Evolutionary conservation across 2,888 invertebrate species (phyloP).

Genomic region (Tipula vernalis): DNA sequence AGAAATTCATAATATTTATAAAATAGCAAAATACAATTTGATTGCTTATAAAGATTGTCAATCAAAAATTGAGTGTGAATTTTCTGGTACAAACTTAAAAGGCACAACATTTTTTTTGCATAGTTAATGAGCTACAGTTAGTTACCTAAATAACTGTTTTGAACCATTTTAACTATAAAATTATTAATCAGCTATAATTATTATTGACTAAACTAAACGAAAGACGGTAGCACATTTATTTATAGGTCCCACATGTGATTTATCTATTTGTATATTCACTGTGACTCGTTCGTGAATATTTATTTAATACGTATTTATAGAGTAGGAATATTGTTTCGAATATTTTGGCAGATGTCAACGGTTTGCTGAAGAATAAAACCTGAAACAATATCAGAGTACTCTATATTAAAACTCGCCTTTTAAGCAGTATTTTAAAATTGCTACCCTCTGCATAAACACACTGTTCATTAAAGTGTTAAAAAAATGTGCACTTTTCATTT

Average conservation of each 20-base stretch:
- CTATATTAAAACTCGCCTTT: too few species aligned
- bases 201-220: neutral
- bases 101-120: too few species aligned
- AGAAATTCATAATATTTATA: too few species aligned
- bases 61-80: too few species aligned
- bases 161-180: neutral
- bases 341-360: neutral
- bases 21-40: too few species aligned
- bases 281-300: neutral
- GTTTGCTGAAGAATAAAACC: too few species aligned
- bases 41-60: too few species aligned
- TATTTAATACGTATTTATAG: neutral
- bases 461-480: neutral
- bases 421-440: neutral
- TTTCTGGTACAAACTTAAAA: too few species aligned
- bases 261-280: neutral
- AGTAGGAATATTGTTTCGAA: neutral
- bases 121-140: too few species aligned
- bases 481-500: neutral
- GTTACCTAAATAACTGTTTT: too few species aligned
- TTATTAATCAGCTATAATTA: neutral
- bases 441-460: neutral
- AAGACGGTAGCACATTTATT: neutral
- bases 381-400: too few species aligned
- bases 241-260: neutral